Evolutionary conservation across 1,140 invertebrate genomes (phyloP).

Genomic region (Pectinophora gossypiella): DNA sequence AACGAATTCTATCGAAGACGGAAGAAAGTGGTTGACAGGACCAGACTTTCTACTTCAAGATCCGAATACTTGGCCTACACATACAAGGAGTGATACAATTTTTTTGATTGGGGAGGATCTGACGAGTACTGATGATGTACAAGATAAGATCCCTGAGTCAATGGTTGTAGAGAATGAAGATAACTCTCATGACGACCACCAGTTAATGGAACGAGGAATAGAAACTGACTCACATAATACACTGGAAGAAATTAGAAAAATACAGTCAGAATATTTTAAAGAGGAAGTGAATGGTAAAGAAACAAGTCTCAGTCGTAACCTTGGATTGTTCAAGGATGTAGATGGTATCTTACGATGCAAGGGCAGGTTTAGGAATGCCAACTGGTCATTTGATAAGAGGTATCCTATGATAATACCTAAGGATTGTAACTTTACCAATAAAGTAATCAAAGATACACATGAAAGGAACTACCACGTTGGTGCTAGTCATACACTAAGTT

Average conservation of each 20-base stretch:
- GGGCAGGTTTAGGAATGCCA: slow-evolving; percentile 14
- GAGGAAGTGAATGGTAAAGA: slow-evolving; percentile 7
- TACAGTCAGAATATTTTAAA: slow-evolving; percentile 7
- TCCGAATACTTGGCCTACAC: neutral
- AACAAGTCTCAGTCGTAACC: slow-evolving; percentile 1
- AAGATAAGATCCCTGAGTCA: neutral
- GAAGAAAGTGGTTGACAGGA: slow-evolving; percentile 9
- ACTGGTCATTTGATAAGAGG: slow-evolving; percentile 15
- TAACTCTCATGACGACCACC: neutral
- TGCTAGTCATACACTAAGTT: slow-evolving; percentile 15
- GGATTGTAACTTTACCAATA: slow-evolving; percentile 5
- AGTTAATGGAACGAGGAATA: neutral
- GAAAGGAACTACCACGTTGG: slow-evolving; percentile 20
- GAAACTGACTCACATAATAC: neutral
- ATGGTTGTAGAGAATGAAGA: neutral
- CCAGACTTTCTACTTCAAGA: slow-evolving; percentile 10
- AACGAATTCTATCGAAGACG: neutral
- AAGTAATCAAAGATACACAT: slow-evolving; percentile 11
- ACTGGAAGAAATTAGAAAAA: slow-evolving; percentile 4
- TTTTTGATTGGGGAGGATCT: slow-evolving; percentile 11
- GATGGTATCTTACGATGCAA: slow-evolving; percentile 18
- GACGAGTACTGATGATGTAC: neutral
- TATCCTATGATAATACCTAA: slow-evolving; percentile 15
- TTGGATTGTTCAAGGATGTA: slow-evolving; percentile 11
- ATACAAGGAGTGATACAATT: neutral